phyloP scores from a whole-genome alignment of 37 sponge, comb jelly and placozoan genomes.

The Hormiphora californensis region DNA sequence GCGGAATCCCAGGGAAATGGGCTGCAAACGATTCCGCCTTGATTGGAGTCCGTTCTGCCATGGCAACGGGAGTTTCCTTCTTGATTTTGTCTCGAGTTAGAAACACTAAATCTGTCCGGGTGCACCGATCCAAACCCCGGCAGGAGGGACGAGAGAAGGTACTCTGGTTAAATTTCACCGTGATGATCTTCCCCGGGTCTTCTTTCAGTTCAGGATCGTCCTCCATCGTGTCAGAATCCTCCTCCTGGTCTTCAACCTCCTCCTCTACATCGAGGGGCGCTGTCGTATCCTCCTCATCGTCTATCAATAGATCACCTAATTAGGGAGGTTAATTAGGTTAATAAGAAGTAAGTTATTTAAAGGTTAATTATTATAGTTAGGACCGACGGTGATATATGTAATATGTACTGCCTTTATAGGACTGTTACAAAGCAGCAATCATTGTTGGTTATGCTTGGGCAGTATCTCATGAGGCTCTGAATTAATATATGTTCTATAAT shows the following conservation, averaged over 20 bases:
- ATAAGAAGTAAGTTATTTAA: too few species aligned
- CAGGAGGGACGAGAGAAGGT: slow-evolving; percentile 39
- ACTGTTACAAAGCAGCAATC: too few species aligned
- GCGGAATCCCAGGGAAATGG: neutral
- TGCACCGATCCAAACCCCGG: neutral
- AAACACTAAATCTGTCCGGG: neutral
- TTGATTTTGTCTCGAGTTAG: neutral
- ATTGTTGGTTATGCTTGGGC: too few species aligned
- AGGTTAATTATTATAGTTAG: too few species aligned
- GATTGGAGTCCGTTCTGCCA: slow-evolving; percentile 11
- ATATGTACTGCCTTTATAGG: too few species aligned
- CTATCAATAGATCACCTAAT: slow-evolving; percentile 47
- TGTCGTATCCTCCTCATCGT: slow-evolving; percentile 29
- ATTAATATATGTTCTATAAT: too few species aligned
- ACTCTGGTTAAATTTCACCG: neutral
- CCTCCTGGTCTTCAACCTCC: slow-evolving; percentile 12
- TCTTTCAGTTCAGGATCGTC: neutral
- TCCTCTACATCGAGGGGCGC: slow-evolving; percentile 34
- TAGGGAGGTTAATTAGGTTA: too few species aligned
- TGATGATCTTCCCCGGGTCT: slow-evolving; percentile 12
- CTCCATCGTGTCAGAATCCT: too few species aligned
- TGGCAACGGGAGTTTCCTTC: slow-evolving; percentile 27
- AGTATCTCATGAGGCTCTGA: too few species aligned
- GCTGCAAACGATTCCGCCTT: neutral
- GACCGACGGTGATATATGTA: too few species aligned